phyloP scores from a whole-genome alignment of 2,888 invertebrate genomes.

The Pedicia rivosa region DNA sequence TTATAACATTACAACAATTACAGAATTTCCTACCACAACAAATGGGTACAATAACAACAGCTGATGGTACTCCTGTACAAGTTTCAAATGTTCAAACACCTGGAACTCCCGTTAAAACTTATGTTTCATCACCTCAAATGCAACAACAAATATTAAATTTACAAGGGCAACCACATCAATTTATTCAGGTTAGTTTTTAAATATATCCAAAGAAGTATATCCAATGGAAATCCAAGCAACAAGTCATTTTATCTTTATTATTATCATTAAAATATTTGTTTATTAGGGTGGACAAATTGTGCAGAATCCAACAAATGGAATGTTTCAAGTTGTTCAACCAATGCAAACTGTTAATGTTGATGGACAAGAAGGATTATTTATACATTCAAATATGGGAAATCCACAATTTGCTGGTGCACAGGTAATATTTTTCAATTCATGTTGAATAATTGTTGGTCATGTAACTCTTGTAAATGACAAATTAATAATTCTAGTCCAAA shows the following conservation, averaged over 20 bases:
- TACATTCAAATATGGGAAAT: slow-evolving; percentile 55
- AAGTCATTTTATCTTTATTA: too few species aligned
- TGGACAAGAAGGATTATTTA: slow-evolving; percentile 83
- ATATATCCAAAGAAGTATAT: slow-evolving; percentile 1
- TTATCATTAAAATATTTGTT: too few species aligned
- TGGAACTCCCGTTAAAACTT: slow-evolving; percentile 16
- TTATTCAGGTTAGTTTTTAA: slow-evolving; percentile 14
- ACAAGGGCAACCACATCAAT: slow-evolving; percentile 18
- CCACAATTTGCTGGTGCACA: slow-evolving; percentile 31
- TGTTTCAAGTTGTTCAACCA: slow-evolving; percentile 44
- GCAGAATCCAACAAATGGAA: slow-evolving; percentile 21
- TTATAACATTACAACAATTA: slow-evolving; percentile 16
- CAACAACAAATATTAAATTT: slow-evolving; percentile 17
- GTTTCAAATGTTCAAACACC: slow-evolving; percentile 9
- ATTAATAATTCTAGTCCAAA: background rate
- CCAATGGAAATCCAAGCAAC: slow-evolving; percentile 4
- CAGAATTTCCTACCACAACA: slow-evolving; percentile 17
- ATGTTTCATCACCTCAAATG: slow-evolving; percentile 15
- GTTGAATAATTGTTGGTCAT: too few species aligned
- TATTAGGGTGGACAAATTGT: slow-evolving; percentile 17
- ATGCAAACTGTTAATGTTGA: slow-evolving; percentile 84
- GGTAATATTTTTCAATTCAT: slow-evolving; percentile 15
- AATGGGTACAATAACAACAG: slow-evolving; percentile 12
- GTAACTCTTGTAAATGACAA: too few species aligned
- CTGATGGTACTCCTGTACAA: slow-evolving; percentile 9